A percentile compares a stretch with the other conserved stretches of the same genome.
These are phyloP conservation scores for Cryptosula pallasiana DNA, from an alignment of 2,888 invertebrate genomes.

Conservation along the genomic window DNA sequence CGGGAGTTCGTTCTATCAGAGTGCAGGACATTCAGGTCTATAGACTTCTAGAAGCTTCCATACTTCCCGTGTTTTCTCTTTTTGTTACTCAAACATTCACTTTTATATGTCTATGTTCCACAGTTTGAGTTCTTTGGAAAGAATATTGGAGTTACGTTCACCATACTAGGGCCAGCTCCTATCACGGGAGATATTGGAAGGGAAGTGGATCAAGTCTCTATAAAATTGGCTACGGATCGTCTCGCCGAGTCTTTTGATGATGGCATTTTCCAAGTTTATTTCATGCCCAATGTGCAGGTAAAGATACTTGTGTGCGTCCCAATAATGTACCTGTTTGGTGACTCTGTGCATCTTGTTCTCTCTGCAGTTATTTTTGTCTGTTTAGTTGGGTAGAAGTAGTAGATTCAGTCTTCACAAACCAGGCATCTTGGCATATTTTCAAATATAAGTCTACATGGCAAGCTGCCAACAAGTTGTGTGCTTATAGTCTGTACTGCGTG, in stretches of 20 bases:
- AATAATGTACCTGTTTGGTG: too few relatives aligned
- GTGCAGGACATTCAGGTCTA: slow-evolving; percentile 24
- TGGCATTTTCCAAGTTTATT: slow-evolving; percentile 10
- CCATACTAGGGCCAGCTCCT: slow-evolving; percentile 7
- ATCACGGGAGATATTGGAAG: neutral
- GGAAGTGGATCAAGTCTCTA: neutral
- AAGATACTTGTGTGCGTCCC: too few relatives aligned
- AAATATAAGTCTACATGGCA: too few relatives aligned
- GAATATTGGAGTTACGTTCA: neutral
- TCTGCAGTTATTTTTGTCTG: neutral
- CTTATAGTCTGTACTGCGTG: too few relatives aligned
- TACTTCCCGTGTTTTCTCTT: too few relatives aligned
- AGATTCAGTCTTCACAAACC: too few relatives aligned
- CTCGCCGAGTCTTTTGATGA: neutral
- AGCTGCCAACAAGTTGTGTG: too few relatives aligned
- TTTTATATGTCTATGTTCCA: too few relatives aligned
- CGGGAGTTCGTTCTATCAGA: slow-evolving; percentile 14
- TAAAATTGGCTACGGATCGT: neutral
- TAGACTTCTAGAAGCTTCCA: too few relatives aligned
- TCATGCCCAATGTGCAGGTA: neutral
- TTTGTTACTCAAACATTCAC: too few relatives aligned
- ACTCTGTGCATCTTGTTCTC: neutral
- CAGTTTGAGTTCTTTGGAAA: slow-evolving; percentile 16
- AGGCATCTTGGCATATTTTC: too few relatives aligned
- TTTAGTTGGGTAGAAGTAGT: neutral